Evolutionary conservation across 2,797 vertebrate genomes (phyloP).

Genomic region (Galago senegalensis): DNA sequence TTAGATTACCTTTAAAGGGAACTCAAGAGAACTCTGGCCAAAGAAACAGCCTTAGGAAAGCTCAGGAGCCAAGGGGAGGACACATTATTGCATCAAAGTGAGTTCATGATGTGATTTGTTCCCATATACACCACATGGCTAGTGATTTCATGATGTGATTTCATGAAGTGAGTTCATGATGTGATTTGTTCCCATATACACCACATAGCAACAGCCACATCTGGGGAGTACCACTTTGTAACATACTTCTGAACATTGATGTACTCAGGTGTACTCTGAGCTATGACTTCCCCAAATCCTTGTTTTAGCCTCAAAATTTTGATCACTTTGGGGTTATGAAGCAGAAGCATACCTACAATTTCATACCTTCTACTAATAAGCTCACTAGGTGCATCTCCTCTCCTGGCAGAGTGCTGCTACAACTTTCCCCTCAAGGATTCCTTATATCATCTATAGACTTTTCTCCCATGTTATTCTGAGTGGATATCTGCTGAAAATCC

Average conservation of each 20-base stretch:
- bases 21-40: neutral
- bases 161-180: neutral
- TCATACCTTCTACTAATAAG: neutral
- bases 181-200: neutral
- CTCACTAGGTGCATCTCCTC: neutral
- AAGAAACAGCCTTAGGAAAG: conserved; percentile 25
- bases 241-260: neutral
- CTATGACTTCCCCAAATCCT: neutral
- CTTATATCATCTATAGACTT: neutral
- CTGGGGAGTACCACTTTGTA: neutral
- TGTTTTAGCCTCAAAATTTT: neutral
- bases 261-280: neutral
- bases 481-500: neutral
- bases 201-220: neutral
- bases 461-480: neutral
- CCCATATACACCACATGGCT: neutral
- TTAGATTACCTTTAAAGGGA: neutral
- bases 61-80: neutral
- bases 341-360: neutral
- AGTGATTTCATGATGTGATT: no score
- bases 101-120: neutral
- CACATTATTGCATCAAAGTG: neutral
- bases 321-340: neutral
- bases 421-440: neutral
- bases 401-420: neutral